phyloP scores from a whole-genome alignment of 2,113 vertebrate genomes.

The Nesogale talazaci region DNA sequence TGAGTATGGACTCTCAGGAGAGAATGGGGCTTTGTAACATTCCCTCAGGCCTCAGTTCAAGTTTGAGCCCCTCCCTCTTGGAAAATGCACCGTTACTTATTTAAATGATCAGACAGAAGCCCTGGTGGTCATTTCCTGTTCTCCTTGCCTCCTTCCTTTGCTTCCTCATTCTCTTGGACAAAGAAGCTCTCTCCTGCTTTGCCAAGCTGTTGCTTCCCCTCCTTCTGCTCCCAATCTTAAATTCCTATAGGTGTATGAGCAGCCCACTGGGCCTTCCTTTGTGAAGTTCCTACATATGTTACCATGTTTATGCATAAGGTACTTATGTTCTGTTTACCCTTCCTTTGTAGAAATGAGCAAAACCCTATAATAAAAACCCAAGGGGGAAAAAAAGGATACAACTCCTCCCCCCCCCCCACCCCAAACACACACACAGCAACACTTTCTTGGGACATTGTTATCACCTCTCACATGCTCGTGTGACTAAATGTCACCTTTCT shows the following conservation, averaged over 20 bases:
- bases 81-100: constrained; percentile 45
- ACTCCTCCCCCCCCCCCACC: too few species aligned
- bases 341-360: neutral
- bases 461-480: neutral
- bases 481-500: neutral
- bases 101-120: neutral
- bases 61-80: neutral
- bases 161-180: neutral
- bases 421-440: neutral
- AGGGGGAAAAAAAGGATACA: neutral
- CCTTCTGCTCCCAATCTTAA: neutral
- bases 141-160: neutral
- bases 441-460: neutral
- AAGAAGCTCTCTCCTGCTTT: neutral
- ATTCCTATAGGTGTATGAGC: neutral
- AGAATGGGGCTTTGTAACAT: constrained; percentile 48
- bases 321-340: neutral
- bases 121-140: constrained; percentile 18
- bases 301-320: neutral
- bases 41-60: constrained; percentile 27
- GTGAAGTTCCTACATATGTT: neutral
- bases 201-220: neutral
- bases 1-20: constrained; percentile 50
- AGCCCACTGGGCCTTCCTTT: fast-evolving
- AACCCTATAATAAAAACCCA: neutral